Conservation (phyloP, 1,140 invertebrate genomes). For the Drosophila watanabei region DNA sequence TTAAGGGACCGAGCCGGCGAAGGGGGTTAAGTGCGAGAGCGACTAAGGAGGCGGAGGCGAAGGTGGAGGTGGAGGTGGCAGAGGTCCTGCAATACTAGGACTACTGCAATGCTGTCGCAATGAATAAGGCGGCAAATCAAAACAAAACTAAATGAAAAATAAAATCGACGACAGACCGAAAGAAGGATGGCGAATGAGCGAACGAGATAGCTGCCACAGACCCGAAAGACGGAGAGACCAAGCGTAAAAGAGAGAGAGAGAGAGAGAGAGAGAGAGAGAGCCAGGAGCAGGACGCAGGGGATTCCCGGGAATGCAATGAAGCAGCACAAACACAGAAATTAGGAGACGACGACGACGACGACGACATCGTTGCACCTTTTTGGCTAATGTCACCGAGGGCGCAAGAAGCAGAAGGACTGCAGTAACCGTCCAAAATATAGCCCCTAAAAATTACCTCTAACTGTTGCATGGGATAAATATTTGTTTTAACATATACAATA, state of each 20-base stretch:
- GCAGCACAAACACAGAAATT: constrained; percentile 77
- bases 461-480: neutral
- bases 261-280: neutral
- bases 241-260: neutral
- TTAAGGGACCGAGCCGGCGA: constrained; percentile 12
- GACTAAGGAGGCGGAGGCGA: neutral
- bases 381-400: constrained; percentile 68
- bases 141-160: constrained; percentile 84
- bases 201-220: neutral
- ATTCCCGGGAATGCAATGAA: constrained; percentile 65
- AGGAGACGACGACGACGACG: constrained; percentile 50
- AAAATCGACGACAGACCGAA: constrained; percentile 75
- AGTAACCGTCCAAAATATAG: constrained; percentile 9
- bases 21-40: constrained; percentile 16
- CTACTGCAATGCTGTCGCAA: constrained; percentile 83
- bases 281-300: neutral
- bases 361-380: constrained; percentile 73
- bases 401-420: constrained; percentile 22
- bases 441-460: neutral
- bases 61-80: neutral
- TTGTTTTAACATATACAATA: neutral
- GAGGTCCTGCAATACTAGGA: constrained; percentile 62
- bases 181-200: constrained; percentile 23
- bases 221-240: neutral
- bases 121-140: constrained; percentile 84